Base-by-base conservation (phyloP, 2,888 invertebrate genomes). In the Andricus quercusramuli region DNA sequence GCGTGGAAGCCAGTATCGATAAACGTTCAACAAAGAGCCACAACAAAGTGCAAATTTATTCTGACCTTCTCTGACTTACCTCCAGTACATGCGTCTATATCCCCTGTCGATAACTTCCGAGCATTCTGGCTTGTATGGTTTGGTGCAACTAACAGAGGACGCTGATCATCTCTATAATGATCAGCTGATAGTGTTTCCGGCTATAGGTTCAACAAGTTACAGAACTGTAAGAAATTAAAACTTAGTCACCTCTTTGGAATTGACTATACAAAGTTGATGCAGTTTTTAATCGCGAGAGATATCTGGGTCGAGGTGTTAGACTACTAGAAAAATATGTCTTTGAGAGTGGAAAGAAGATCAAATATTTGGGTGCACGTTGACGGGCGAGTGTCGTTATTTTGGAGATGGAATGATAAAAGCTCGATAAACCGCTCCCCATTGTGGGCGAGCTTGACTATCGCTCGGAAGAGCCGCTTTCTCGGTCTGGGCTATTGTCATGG, bases 341-440 rank as follows among this genome's bases (percentile, higher is more conserved):
- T 64, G 64, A 25, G 13, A 64, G 17, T 64, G 15, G 15, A 64
- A 29, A 29, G 29, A 29, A 64, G 64, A 64, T 64, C 64, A 64
- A 64, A 62, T 29, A 64, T 64, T 29, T 17, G 64, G 17, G 44
- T 25, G 17, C 44, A 47, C 3, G 22, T 25, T 47, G 47, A 17
- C 22, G 17, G 29, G 29, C 25, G 51, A 70, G 70, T 70, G 70
- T 78, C 64, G 80, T 86, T 89, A 86, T 87, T 88, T 88, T 82
- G 83, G 82, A 85, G 87, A 83, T 82, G 79, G 81, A 89, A 87
- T 89, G 87, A 90, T 89, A 90, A 90, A 90, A 88, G 89, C 86
- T 83, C 88, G 88, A 89, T 90, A 90, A 90, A 88, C 85, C 86
- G 84, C 85, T 78, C 80, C 82, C 84, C 82, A 85, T 89, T 88